These are phyloP conservation scores for Tromatobia lineatoria DNA, from an alignment of 2,888 invertebrate species.

Conservation along the genomic window DNA sequence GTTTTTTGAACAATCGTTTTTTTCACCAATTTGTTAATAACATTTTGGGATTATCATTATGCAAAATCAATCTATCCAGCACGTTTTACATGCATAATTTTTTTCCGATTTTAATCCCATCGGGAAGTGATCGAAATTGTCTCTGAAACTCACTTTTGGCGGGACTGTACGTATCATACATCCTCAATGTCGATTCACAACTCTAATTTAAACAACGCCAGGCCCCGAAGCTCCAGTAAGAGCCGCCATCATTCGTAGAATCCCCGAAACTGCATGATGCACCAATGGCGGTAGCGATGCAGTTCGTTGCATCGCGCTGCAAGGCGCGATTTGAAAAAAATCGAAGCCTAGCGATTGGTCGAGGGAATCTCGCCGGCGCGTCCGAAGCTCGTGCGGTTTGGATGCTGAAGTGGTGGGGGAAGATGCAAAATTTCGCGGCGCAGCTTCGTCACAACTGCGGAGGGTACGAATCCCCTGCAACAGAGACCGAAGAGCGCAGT, in stretches of 20 bases:
- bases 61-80: too few species aligned
- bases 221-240: not conserved
- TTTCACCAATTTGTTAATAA: too few species aligned
- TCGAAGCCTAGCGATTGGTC: conserved; percentile 35
- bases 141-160: too few species aligned
- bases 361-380: conserved; percentile 6
- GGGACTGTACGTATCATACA: too few species aligned
- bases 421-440: conserved; percentile 6
- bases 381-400: conserved; percentile 36
- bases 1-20: too few species aligned
- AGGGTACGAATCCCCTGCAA: not conserved
- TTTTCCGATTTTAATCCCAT: too few species aligned
- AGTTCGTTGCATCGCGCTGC: conserved; percentile 35
- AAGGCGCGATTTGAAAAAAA: conserved; percentile 21
- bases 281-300: conserved; percentile 62
- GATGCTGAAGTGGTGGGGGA: conserved; percentile 30
- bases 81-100: too few species aligned
- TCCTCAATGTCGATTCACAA: too few species aligned
- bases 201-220: too few species aligned
- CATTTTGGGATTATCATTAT: too few species aligned
- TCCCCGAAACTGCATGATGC: conserved; percentile 36
- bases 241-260: conserved; percentile 55
- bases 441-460: too few species aligned
- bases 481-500: conserved; percentile 1
- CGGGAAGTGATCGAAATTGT: too few species aligned